Evolutionary conservation across 2,888 invertebrate species (phyloP).

Genomic region (Syritta pipiens): DNA sequence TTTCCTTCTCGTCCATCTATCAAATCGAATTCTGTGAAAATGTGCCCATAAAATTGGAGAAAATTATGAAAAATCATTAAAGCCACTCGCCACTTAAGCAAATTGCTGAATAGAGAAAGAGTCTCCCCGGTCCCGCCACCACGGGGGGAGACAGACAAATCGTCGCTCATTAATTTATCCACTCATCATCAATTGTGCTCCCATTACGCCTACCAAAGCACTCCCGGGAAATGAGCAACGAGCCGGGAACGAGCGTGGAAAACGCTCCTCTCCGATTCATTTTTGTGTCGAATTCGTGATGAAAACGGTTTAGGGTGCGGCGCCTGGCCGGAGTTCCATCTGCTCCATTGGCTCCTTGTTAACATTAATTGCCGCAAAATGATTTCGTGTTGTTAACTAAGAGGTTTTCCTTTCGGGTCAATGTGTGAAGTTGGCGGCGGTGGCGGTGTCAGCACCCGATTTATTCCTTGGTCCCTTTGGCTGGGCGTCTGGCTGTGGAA

Average conservation of each 20-base stretch:
- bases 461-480: constrained; percentile 29
- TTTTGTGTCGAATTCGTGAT: constrained; percentile 27
- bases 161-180: constrained; percentile 78
- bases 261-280: constrained; percentile 53
- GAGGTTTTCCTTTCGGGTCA: constrained; percentile 62
- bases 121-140: constrained; percentile 5
- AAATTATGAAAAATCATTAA: constrained; percentile 65
- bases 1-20: constrained; percentile 51
- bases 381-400: constrained; percentile 67
- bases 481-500: constrained; percentile 41
- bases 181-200: constrained; percentile 74
- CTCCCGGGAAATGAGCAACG: constrained; percentile 55
- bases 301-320: constrained; percentile 36
- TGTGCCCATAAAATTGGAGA: constrained; percentile 52
- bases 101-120: constrained; percentile 43
- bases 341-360: constrained; percentile 69
- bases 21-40: constrained; percentile 47
- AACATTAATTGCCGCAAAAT: constrained; percentile 68
- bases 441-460: constrained; percentile 64
- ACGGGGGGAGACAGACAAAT: constrained; percentile 73
- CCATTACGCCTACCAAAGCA: constrained; percentile 40
- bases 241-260: constrained; percentile 28
- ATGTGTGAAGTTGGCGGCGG: constrained; percentile 65
- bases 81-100: constrained; percentile 66
- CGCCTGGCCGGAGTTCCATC: constrained; percentile 42